Evolutionary conservation across 2,797 vertebrate genomes (phyloP).

Genomic region (Helicolenus hilgendorfi): DNA sequence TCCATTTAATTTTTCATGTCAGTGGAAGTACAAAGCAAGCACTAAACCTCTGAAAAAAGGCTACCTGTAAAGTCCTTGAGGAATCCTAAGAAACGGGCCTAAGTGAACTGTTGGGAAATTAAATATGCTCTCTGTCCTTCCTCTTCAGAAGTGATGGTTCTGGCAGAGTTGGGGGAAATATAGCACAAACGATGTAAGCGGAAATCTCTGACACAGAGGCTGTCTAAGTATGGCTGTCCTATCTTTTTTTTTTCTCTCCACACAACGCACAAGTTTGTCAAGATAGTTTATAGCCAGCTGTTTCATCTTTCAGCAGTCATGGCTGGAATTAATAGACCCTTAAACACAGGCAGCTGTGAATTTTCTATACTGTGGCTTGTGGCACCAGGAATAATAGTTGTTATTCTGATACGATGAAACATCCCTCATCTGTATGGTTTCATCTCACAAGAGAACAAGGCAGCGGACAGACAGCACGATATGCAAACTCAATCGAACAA

Average conservation of each 20-base stretch:
- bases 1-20: constrained; percentile 77
- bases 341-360: constrained; percentile 82
- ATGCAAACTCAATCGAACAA: constrained; percentile 51
- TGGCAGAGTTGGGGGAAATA: constrained; percentile 69
- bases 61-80: constrained; percentile 78
- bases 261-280: constrained; percentile 70
- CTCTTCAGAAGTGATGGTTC: constrained; percentile 61
- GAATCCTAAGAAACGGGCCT: constrained; percentile 67
- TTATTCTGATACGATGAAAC: constrained; percentile 76
- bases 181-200: constrained; percentile 61
- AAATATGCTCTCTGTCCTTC: constrained; percentile 75
- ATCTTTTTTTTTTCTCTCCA: constrained; percentile 33
- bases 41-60: constrained; percentile 57
- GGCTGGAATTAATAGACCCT: constrained; percentile 83
- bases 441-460: constrained; percentile 63
- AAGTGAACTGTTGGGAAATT: constrained; percentile 77
- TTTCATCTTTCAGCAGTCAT: constrained; percentile 84
- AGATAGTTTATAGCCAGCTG: constrained; percentile 82
- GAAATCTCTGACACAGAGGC: constrained; percentile 73
- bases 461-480: constrained; percentile 20
- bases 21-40: constrained; percentile 57
- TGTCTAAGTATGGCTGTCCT: constrained; percentile 40
- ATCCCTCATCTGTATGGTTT: constrained; percentile 52
- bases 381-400: constrained; percentile 73
- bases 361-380: constrained; percentile 73